phyloP scores from a whole-genome alignment of 2,797 vertebrate species.

The Anguilla megastoma region DNA sequence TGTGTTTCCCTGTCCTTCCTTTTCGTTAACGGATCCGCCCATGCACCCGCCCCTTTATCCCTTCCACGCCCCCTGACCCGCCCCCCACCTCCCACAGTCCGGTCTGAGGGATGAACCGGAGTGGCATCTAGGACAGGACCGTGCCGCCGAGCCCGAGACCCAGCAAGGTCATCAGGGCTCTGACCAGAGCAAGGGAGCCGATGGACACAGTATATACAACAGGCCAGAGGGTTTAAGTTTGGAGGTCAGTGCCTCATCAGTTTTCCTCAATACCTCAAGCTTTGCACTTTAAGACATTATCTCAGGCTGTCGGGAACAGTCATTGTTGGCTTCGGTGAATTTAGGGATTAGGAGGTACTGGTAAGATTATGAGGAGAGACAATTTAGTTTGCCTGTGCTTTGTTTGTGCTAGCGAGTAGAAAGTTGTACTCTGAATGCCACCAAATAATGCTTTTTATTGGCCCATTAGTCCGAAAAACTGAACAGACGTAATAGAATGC shows the following conservation, averaged over 20 bases:
- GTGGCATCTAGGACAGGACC: slow-evolving; percentile 88
- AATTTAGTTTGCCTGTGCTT: neutral
- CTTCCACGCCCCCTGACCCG: slow-evolving; percentile 60
- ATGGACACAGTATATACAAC: slow-evolving; percentile 88
- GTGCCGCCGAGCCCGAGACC: slow-evolving; percentile 80
- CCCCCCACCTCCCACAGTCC: slow-evolving; percentile 82
- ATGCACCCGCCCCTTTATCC: slow-evolving; percentile 67
- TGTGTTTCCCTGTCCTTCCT: slow-evolving; percentile 49
- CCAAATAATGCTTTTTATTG: neutral
- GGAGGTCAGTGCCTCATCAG: slow-evolving; percentile 88
- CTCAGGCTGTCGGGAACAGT: neutral
- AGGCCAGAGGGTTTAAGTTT: slow-evolving; percentile 87
- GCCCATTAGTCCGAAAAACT: neutral
- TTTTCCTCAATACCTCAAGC: slow-evolving; percentile 58
- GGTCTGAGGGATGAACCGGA: slow-evolving; percentile 96
- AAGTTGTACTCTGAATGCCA: neutral
- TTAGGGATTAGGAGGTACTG: slow-evolving; percentile 7
- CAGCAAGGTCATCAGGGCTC: slow-evolving; percentile 67
- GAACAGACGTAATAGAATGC: neutral
- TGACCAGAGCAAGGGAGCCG: slow-evolving; percentile 83
- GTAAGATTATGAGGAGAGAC: slow-evolving; percentile 24
- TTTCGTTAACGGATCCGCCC: slow-evolving; percentile 64
- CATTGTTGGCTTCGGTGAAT: neutral
- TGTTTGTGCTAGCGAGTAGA: neutral
- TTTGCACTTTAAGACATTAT: slow-evolving; percentile 37